Evolutionary conservation across 2,797 vertebrate species (phyloP).

Genomic region (Catharus ustulatus): DNA sequence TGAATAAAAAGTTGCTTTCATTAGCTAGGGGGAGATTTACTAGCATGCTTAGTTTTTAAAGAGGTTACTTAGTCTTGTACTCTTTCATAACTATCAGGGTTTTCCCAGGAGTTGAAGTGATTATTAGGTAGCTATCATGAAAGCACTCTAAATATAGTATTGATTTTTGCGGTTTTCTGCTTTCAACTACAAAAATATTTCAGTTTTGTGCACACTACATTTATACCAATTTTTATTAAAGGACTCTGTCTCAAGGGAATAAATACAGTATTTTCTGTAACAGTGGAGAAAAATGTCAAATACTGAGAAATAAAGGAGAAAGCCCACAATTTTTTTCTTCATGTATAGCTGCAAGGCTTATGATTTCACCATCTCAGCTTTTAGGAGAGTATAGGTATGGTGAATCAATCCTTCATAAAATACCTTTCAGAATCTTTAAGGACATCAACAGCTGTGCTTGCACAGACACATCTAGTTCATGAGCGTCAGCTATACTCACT

Average conservation of each 20-base stretch:
- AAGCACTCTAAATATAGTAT: neutral
- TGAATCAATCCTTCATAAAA: neutral
- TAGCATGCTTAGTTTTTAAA: neutral
- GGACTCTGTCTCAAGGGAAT: neutral
- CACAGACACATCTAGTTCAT: neutral
- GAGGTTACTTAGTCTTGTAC: neutral
- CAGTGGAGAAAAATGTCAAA: neutral
- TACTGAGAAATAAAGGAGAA: neutral
- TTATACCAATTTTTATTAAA: neutral
- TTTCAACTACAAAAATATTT: neutral
- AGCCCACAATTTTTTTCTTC: neutral
- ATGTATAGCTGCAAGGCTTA: neutral
- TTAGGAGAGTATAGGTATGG: neutral
- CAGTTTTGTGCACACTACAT: neutral
- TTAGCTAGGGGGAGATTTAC: neutral
- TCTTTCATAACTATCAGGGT: neutral
- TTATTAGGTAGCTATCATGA: neutral
- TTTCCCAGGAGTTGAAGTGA: neutral
- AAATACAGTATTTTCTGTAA: neutral
- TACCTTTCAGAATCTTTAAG: neutral
- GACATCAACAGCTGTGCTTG: neutral
- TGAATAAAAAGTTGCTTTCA: neutral
- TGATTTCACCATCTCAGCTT: neutral
- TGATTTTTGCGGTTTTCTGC: neutral
- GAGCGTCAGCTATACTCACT: neutral